Evolutionary conservation across 2,888 invertebrate genomes (phyloP), one percentile per base, ranked within the genome.

Genomic region (Callyntrura guangdongensis): DNA sequence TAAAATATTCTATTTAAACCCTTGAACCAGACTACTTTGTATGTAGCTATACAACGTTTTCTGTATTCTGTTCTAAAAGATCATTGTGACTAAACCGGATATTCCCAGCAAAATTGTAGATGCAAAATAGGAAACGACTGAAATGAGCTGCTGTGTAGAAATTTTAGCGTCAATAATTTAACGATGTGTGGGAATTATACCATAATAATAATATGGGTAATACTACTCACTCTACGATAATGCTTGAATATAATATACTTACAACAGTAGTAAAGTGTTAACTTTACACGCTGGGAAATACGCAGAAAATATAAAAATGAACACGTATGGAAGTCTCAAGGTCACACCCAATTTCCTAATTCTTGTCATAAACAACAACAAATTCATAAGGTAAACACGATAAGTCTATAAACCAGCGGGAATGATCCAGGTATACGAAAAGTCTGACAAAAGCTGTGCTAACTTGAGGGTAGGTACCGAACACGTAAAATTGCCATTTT

Each of bases 281-380:
- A 36, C 36, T 36, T 36, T 36, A 36, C 36, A 36, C 6, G 36
- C 36, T 36, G 36, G 36, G 36, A 36, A 36, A 36, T 36, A 36
- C 36, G 36, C 36, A 36, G 74, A 49, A 74, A 74, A 20, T 47
- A 74, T 47, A 49, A 22, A 20, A 69, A 36, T 69, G n/a, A 49
- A 5, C 20, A 49, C 14, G 17, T 74, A 20, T 74, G 49, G 74
- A 74, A 74, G 11, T 12, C 74, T 74, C 74, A 74, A 74, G 74
- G 74, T 22, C 74, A 74, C n/a, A 49, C 12, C 3, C 49, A 74
- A 74, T 74, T 74, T 74, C 74, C 74, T 49, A 74, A 74, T 74
- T 74, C 74, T 74, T 74, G 74, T 74, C 74, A 74, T 49, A 17
- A 69, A 45, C 27, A 69, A n/a, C 17, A 49, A 20, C 45, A 49